A percentile compares a stretch with the other conserved stretches of the same genome.
These are phyloP conservation scores for Lottia scabra DNA, from an alignment of 2,888 invertebrate species.

Conservation along the genomic window DNA sequence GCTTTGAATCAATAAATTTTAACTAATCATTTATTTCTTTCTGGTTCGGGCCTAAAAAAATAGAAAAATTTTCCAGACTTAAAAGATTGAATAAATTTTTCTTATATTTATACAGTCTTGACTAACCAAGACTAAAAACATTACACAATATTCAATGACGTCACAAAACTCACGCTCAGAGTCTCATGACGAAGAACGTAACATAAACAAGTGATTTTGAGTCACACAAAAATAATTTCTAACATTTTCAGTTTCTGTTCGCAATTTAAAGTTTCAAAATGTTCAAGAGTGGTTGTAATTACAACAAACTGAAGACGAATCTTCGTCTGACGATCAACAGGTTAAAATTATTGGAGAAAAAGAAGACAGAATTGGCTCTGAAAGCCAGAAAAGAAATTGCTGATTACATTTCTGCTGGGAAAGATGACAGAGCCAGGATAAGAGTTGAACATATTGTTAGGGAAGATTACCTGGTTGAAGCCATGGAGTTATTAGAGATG, in stretches of 20 bases:
- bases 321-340: constrained; percentile 92
- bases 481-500: constrained; percentile 99
- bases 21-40: too few relatives aligned
- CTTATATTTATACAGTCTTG: not conserved
- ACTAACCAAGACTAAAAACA: not conserved
- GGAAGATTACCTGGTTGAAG: constrained; percentile 98
- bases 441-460: constrained; percentile 98
- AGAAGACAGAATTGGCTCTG: constrained; percentile 91
- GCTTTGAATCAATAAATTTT: too few relatives aligned
- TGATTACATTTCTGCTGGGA: constrained; percentile 78
- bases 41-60: too few relatives aligned
- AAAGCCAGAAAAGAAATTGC: constrained; percentile 98
- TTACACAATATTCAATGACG: not conserved
- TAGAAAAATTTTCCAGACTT: too few relatives aligned
- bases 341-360: constrained; percentile 94
- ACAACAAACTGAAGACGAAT: constrained; percentile 95
- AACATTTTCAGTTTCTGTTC: not conserved
- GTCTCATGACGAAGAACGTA: constrained; percentile 29
- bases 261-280: constrained; percentile 35
- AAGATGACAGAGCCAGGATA: constrained; percentile 84
- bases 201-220: constrained; percentile 21
- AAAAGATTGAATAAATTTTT: too few relatives aligned
- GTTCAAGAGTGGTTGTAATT: constrained; percentile 87
- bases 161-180: constrained; percentile 12
- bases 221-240: constrained; percentile 12